Conservation (phyloP, 2,888 invertebrate genomes). For the Trissoscelio sp. region DNA sequence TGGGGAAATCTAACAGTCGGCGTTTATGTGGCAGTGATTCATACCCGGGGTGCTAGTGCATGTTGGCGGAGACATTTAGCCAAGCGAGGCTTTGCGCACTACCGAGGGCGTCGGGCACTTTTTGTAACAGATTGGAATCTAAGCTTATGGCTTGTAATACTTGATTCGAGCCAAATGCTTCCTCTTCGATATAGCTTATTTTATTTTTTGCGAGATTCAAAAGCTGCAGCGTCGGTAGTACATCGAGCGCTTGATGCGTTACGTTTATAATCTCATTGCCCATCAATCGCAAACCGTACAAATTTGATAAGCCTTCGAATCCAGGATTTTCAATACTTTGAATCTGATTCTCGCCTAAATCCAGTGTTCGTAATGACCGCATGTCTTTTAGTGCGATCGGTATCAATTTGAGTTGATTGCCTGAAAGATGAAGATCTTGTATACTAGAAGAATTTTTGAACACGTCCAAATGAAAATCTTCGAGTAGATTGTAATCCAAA, state of each 20-base stretch:
- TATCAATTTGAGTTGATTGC: conserved; percentile 91
- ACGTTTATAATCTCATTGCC: conserved; percentile 94
- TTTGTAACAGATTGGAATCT: conserved; percentile 92
- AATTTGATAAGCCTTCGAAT: conserved; percentile 92
- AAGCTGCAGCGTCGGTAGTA: conserved; percentile 92
- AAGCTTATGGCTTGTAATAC: conserved; percentile 93
- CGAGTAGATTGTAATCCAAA: conserved; percentile 93
- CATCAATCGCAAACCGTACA: conserved; percentile 94
- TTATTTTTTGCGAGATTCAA: conserved; percentile 94
- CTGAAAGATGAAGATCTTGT: conserved; percentile 95
- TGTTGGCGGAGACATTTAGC: conserved; percentile 96
- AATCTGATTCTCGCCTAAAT: conserved; percentile 96
- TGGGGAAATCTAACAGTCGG: conserved; percentile 95
- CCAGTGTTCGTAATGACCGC: conserved; percentile 93
- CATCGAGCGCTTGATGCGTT: conserved; percentile 91
- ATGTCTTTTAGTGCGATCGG: conserved; percentile 93
- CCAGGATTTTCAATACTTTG: conserved; percentile 91
- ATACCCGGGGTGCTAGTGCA: conserved; percentile 94
- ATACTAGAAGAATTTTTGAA: conserved; percentile 95
- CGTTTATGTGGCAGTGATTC: conserved; percentile 91
- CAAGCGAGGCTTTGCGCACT: conserved; percentile 93
- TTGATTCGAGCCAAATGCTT: conserved; percentile 91
- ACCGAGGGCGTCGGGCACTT: conserved; percentile 92
- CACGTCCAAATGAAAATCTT: conserved; percentile 93
- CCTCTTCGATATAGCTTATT: conserved; percentile 90